Percentiles rank a stretch among this genome's conserved stretches.
Evolutionary conservation across 2,888 invertebrate species (phyloP).

Genomic region (Cybosia mesomella): DNA sequence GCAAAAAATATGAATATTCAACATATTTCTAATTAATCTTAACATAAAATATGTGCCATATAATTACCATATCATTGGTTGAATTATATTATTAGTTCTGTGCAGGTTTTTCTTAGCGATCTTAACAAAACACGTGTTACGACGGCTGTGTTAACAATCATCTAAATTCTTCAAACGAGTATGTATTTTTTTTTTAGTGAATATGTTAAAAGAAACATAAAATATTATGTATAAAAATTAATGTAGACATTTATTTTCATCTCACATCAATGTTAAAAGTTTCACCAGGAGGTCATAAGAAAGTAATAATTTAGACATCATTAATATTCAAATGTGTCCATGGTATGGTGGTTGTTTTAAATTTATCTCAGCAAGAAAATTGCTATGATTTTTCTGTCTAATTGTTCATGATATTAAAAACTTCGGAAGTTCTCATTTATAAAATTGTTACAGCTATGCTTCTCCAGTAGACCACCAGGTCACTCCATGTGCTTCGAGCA

Average conservation of each 20-base stretch:
- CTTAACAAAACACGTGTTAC: neutral
- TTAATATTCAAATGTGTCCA: neutral
- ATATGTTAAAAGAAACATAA: neutral
- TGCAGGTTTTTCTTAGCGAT: conserved; percentile 3
- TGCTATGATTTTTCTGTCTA: neutral
- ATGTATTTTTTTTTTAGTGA: too few species aligned
- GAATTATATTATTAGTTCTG: conserved; percentile 39
- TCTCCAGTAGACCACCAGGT: conserved; percentile 83
- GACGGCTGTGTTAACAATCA: neutral
- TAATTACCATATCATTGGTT: conserved; percentile 18
- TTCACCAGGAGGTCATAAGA: neutral
- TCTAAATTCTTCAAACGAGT: neutral
- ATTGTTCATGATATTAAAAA: neutral
- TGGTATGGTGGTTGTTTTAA: neutral
- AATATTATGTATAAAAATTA: conserved; percentile 2
- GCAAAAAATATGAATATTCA: conserved; percentile 17
- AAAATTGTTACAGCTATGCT: conserved; percentile 72
- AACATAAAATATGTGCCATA: neutral
- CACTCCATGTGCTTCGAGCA: conserved; percentile 86
- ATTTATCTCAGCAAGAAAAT: neutral
- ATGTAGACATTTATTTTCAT: conserved; percentile 4
- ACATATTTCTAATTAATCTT: conserved; percentile 2
- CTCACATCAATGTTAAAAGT: neutral
- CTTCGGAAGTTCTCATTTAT: conserved; percentile 12
- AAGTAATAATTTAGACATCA: neutral